These are phyloP conservation scores for Chaetodon trifasciatus DNA, from an alignment of 2,797 vertebrate genomes.

Conservation along the genomic window DNA sequence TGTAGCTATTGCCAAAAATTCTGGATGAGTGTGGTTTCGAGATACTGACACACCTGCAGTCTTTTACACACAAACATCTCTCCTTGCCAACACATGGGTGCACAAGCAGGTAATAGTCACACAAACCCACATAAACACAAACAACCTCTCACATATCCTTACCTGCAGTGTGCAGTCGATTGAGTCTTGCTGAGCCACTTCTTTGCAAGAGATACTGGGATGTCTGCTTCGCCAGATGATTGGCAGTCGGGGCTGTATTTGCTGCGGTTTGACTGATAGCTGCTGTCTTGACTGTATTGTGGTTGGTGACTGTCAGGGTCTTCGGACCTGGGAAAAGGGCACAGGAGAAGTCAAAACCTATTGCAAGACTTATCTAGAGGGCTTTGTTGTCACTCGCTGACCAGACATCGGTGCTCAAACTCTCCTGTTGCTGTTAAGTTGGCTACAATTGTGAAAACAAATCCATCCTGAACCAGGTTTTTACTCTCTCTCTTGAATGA, in stretches of 20 bases:
- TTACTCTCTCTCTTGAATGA: neutral
- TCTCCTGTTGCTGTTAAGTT: neutral
- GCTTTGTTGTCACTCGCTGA: neutral
- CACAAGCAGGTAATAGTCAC: neutral
- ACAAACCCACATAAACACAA: neutral
- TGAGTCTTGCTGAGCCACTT: slow-evolving; percentile 68
- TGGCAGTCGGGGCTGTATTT: slow-evolving; percentile 48
- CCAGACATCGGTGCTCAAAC: neutral
- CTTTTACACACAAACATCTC: neutral
- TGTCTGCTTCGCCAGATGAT: slow-evolving; percentile 46
- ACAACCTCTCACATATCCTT: slow-evolving; percentile 3
- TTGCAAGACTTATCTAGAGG: neutral
- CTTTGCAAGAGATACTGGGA: slow-evolving; percentile 74
- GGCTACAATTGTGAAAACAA: neutral
- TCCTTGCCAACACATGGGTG: neutral
- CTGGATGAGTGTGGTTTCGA: neutral
- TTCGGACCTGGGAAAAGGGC: slow-evolving; percentile 74
- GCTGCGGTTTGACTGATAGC: neutral
- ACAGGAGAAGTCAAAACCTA: slow-evolving; percentile 56
- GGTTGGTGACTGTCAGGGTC: slow-evolving; percentile 49
- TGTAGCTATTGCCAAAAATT: neutral
- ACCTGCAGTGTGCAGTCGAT: slow-evolving; percentile 67
- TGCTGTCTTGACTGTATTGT: slow-evolving; percentile 46
- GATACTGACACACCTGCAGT: neutral
- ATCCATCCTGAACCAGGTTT: neutral